phyloP scores from a whole-genome alignment of 2,888 invertebrate species.

The Lasioglossum zephyrum region DNA sequence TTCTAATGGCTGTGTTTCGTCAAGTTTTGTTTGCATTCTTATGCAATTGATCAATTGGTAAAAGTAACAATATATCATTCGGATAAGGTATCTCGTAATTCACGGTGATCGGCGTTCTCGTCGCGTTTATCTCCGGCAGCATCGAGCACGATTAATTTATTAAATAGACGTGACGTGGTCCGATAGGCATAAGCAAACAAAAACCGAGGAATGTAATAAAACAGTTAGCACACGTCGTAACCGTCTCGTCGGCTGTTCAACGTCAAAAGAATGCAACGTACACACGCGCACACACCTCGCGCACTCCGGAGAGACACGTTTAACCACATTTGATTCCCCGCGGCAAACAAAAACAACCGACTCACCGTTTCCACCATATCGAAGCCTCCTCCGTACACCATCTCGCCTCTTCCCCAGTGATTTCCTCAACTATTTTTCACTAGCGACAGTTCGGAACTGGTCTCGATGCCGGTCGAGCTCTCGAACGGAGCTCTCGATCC shows the following conservation, averaged over 20 bases:
- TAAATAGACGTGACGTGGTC: background rate
- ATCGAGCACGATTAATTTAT: background rate
- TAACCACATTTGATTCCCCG: slow-evolving; percentile 12
- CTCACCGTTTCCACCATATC: slow-evolving; percentile 83
- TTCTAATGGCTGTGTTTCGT: background rate
- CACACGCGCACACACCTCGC: background rate
- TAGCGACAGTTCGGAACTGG: slow-evolving; percentile 51
- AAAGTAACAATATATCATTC: background rate
- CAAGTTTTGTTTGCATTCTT: background rate
- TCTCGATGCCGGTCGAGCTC: slow-evolving; percentile 51
- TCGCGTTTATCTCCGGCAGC: background rate
- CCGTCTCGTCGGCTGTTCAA: background rate
- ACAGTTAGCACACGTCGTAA: background rate
- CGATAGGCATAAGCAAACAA: background rate
- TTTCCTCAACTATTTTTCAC: slow-evolving; percentile 40
- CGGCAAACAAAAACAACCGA: slow-evolving; percentile 45
- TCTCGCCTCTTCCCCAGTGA: slow-evolving; percentile 60
- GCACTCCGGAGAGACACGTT: background rate
- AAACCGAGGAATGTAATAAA: background rate
- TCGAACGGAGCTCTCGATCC: slow-evolving; percentile 53
- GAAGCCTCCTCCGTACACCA: slow-evolving; percentile 80
- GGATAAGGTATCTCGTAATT: background rate
- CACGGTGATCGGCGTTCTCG: background rate
- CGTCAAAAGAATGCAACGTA: slow-evolving; percentile 10
- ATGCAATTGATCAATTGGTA: background rate